Conservation (phyloP, 2,797 vertebrate species). For the Spinus olivaceus region DNA sequence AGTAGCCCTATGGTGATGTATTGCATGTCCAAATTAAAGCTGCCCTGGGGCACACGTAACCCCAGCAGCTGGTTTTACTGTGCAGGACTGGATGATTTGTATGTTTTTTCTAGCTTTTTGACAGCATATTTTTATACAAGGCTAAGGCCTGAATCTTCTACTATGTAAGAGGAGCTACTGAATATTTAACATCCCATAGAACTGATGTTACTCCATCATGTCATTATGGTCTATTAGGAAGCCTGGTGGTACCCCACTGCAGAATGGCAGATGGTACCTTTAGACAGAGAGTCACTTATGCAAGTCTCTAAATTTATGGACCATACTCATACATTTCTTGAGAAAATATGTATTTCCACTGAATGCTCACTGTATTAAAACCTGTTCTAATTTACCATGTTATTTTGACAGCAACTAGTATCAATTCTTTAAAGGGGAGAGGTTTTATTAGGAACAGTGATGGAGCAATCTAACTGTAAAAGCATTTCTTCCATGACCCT, state of each 20-base stretch:
- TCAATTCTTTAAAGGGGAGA: background rate
- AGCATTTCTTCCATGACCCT: background rate
- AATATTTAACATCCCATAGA: constrained; percentile 33
- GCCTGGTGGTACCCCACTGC: background rate
- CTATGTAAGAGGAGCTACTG: background rate
- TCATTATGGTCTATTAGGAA: background rate
- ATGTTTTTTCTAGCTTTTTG: constrained; percentile 27
- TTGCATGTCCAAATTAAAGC: constrained; percentile 53
- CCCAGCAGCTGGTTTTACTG: constrained; percentile 39
- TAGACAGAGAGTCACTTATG: background rate
- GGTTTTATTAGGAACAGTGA: background rate
- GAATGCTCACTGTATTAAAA: background rate
- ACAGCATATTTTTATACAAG: constrained; percentile 42
- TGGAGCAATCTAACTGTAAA: background rate
- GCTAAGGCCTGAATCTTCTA: background rate
- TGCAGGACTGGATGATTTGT: constrained; percentile 39
- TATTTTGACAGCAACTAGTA: background rate
- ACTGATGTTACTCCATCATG: background rate
- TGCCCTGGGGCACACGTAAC: constrained; percentile 42
- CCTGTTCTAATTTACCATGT: background rate
- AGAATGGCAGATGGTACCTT: constrained; percentile 6
- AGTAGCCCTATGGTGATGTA: constrained; percentile 52
- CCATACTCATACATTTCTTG: background rate
- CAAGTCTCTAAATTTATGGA: background rate
- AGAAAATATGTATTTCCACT: background rate